Evolutionary conservation across 2,888 invertebrate species (phyloP).

Genomic region (Pterostichus madidus): DNA sequence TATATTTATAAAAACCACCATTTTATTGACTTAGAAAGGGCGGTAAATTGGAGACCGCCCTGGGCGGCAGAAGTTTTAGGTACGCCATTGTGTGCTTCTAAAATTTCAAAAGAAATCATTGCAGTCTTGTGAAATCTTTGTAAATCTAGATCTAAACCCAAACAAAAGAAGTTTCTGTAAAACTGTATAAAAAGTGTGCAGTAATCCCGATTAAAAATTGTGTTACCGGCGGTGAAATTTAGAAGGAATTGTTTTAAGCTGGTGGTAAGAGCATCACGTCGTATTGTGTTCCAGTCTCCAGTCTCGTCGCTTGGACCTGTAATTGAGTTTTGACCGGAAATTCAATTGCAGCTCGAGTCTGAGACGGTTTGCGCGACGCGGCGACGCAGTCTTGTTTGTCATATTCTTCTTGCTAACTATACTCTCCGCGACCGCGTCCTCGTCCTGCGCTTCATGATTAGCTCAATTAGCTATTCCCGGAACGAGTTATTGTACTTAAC

Average conservation of each 20-base stretch:
- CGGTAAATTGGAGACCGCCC: too few relatives aligned
- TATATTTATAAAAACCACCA: too few relatives aligned
- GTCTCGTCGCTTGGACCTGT: slow-evolving; percentile 35
- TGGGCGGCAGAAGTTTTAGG: too few relatives aligned
- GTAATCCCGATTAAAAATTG: background rate
- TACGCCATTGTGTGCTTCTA: too few relatives aligned
- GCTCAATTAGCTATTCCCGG: slow-evolving; percentile 34
- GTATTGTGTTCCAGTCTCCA: background rate
- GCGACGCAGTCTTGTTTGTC: slow-evolving; percentile 13
- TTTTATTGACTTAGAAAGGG: too few relatives aligned
- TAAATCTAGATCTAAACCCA: background rate
- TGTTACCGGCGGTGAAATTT: background rate
- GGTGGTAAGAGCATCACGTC: slow-evolving; percentile 12
- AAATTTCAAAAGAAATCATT: background rate
- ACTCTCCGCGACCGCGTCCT: too few relatives aligned
- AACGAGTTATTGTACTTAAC: slow-evolving; percentile 41
- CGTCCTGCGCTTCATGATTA: slow-evolving; percentile 5
- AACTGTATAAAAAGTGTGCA: background rate
- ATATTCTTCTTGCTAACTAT: slow-evolving; percentile 7
- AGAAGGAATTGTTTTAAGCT: slow-evolving; percentile 15
- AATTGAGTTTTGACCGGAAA: slow-evolving; percentile 65
- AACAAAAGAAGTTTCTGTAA: background rate
- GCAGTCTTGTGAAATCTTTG: background rate
- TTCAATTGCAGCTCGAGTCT: slow-evolving; percentile 55
- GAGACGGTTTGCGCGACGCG: slow-evolving; percentile 20